Percentiles rank a stretch among this genome's conserved stretches.
Evolutionary conservation across 1,140 invertebrate species (phyloP).

Genomic region (Platorchestia sp.): DNA sequence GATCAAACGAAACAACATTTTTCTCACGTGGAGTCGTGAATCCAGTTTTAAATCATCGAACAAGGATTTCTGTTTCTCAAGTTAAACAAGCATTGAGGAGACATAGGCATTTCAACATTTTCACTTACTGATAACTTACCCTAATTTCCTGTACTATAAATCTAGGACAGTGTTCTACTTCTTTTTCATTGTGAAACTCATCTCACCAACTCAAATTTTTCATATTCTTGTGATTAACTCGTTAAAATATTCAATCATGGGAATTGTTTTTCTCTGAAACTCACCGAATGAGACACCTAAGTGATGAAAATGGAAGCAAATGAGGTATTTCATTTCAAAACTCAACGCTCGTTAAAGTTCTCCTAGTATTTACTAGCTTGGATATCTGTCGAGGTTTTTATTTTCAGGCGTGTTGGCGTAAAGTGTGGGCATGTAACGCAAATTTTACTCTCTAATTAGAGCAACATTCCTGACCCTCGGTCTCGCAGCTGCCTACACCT

Average conservation of each 20-base stretch:
- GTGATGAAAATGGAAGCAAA: constrained; percentile 1
- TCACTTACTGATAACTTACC: not conserved
- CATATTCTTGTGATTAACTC: not conserved
- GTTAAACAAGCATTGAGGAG: not conserved
- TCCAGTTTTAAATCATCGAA: not conserved
- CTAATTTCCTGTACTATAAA: not conserved
- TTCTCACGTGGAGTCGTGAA: not conserved
- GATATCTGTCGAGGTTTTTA: not conserved
- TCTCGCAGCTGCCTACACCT: not conserved
- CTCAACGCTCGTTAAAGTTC: not conserved
- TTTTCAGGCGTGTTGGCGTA: not conserved
- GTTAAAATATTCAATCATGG: not conserved
- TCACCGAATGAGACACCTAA: not conserved
- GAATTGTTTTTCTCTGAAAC: not conserved
- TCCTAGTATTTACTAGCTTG: not conserved
- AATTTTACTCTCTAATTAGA: not conserved
- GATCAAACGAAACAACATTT: too few species aligned
- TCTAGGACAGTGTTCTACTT: not conserved
- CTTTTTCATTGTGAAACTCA: not conserved
- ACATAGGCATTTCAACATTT: not conserved
- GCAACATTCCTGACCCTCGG: not conserved
- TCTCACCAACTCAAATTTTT: not conserved
- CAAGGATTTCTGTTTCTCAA: not conserved
- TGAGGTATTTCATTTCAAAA: not conserved
- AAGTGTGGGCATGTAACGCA: not conserved